Evolutionary conservation across 2,797 vertebrate species (phyloP), one percentile per base, ranked within the genome.

Genomic region (Acrossocheilus wenchowensis): DNA sequence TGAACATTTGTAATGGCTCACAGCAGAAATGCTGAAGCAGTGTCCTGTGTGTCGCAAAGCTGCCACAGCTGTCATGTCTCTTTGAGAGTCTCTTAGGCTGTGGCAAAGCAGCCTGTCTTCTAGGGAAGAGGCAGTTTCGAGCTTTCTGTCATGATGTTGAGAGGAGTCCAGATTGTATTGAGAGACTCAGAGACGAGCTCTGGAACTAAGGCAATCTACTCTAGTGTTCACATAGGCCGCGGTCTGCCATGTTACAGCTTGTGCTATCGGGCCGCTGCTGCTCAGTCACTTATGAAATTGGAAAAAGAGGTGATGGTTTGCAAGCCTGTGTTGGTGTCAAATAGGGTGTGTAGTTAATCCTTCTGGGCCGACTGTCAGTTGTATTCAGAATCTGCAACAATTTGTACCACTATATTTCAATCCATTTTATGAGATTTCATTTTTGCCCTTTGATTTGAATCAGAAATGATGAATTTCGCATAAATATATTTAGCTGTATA

Each of bases 131-230:
- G 34, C 23, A 41, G 57, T 77, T 78, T 50, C 6, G 7, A 64
- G 82, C 43, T 66, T 83, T 84, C 62, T 78, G 75, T 72, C 64
- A 23, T 71, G 83, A 79, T 71, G 64, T 79, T 85, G 75, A 79
- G 77, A 62, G 50, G 39, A 78, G 50, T 69, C 75, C 34, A 78
- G 69, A 78, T 71, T 68, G 75, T 80, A 62, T 77, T 43, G 81
- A 78, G 19, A 82, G 82, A 68, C 50, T 74, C 79, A 12, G 73
- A 89, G 87, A 89, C 62, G 54, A 88, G 84, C 86, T 75, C 48
- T 85, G 85, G 79, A 71, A 79, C 83, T 81, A 50, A 82, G 23
- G 83, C 83, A 88, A 85, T 88, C 74, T 79, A 69, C 82, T 88
- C 23, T 75, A 83, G 80, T 34, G 43, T 52, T 88, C 66, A 71